These are phyloP conservation scores for Tokudaia muenninki DNA, from an alignment of 2,797 vertebrate species.

Conservation along the genomic window DNA sequence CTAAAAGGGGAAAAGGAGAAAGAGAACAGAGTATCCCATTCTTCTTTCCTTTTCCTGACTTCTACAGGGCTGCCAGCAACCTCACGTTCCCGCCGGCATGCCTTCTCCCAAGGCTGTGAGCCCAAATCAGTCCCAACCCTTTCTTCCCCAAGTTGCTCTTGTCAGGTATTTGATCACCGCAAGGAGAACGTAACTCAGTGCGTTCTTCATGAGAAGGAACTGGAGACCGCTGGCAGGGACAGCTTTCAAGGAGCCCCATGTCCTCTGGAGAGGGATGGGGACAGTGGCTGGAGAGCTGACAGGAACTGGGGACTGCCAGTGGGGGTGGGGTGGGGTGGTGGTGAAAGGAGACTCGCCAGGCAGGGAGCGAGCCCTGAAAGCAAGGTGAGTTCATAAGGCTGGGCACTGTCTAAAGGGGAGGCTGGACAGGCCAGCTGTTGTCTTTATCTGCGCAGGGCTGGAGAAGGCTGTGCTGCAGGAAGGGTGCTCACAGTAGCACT, in stretches of 20 bases:
- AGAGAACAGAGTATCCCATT: no score
- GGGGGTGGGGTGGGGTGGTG: rapidly evolving
- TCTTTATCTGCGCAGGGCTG: not conserved
- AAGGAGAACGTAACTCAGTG: not conserved
- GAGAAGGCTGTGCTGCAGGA: not conserved
- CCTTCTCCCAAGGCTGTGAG: not conserved
- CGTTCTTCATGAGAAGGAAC: not conserved
- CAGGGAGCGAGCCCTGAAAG: not conserved
- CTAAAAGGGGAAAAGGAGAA: not conserved
- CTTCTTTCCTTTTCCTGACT: not conserved
- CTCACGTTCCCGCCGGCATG: not conserved
- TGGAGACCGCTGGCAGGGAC: not conserved
- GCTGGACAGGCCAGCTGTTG: no score
- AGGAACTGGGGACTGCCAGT: not conserved
- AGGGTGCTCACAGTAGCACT: not conserved
- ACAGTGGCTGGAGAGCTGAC: not conserved
- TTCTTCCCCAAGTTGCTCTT: no score
- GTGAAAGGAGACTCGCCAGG: not conserved
- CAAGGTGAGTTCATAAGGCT: not conserved
- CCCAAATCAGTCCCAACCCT: not conserved
- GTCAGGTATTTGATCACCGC: not conserved
- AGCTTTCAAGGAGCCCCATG: not conserved
- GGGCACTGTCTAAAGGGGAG: not conserved
- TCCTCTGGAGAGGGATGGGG: not conserved
- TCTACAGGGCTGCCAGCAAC: not conserved